These are phyloP conservation scores for Trachelus iudaicus DNA, from an alignment of 2,888 invertebrate species.

Conservation along the genomic window DNA sequence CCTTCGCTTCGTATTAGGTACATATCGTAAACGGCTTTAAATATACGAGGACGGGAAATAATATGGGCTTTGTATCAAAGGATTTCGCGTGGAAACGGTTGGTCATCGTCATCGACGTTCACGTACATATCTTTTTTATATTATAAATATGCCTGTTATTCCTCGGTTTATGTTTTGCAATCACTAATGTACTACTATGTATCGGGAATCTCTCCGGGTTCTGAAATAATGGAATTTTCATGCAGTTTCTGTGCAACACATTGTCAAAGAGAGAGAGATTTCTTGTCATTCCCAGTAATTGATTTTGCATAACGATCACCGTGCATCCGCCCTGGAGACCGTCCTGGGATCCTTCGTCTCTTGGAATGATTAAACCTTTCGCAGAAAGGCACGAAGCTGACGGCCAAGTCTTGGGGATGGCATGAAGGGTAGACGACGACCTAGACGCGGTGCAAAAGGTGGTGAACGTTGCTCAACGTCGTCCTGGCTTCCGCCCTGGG, in stretches of 20 bases:
- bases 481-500: conserved; percentile 41
- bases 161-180: neutral
- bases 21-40: neutral
- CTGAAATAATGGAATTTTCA: neutral
- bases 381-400: conserved; percentile 37
- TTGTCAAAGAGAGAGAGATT: neutral
- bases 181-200: neutral
- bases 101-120: neutral
- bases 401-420: conserved; percentile 49
- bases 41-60: neutral
- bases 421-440: conserved; percentile 51
- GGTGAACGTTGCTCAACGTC: conserved; percentile 51
- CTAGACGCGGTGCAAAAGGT: conserved; percentile 56
- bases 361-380: conserved; percentile 26
- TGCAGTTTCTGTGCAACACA: neutral
- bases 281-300: neutral
- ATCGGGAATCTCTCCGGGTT: neutral
- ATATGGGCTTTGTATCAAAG: neutral
- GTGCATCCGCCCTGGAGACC: neutral
- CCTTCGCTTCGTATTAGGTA: neutral
- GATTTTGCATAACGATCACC: neutral
- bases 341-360: neutral
- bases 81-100: neutral
- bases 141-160: neutral
- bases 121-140: neutral